Evolutionary conservation across 2,888 invertebrate species (phyloP).

Genomic region (Cephus runcator): DNA sequence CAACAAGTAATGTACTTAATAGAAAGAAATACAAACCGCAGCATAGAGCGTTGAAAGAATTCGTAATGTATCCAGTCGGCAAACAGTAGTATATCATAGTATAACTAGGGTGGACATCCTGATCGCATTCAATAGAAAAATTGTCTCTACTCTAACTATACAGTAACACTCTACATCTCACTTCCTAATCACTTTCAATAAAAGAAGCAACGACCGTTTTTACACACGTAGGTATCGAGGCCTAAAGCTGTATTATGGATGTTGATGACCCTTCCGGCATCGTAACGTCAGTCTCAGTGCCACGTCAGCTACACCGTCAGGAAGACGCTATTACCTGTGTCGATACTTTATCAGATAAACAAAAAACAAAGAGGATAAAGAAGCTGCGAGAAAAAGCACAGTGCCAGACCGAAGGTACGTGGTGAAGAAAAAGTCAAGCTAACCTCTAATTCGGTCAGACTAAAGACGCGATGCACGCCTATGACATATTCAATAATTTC

Average conservation of each 20-base stretch:
- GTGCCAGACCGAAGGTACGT: neutral
- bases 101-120: constrained; percentile 29
- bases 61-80: neutral
- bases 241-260: constrained; percentile 40
- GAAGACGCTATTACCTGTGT: neutral
- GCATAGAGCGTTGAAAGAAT: neutral
- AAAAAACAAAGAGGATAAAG: neutral
- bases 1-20: neutral
- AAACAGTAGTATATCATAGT: neutral
- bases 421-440: neutral
- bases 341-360: neutral
- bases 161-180: neutral
- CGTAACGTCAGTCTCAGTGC: constrained; percentile 12
- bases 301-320: constrained; percentile 11
- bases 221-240: neutral
- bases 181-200: neutral
- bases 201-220: neutral
- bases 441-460: neutral
- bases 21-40: neutral
- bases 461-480: neutral
- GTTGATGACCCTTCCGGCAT: constrained; percentile 38
- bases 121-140: constrained; percentile 50
- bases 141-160: constrained; percentile 18
- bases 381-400: neutral
- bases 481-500: neutral